A percentile compares a stretch with the other conserved stretches of the same genome.
Conservation (phyloP, 2,888 invertebrate genomes). For the Drosophila paramelanica region DNA sequence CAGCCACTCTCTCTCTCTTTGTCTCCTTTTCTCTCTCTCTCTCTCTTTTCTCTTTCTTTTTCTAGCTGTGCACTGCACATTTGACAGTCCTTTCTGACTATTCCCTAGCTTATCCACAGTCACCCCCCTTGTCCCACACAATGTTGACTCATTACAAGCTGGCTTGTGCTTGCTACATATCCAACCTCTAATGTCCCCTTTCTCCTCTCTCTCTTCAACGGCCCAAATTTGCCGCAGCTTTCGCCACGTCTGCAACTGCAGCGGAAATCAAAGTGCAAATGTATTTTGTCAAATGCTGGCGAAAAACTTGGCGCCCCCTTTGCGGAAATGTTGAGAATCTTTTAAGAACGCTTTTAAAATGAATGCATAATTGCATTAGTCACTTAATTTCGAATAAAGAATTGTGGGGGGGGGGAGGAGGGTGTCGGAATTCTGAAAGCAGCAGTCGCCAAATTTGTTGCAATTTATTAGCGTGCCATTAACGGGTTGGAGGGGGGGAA, state of each 20-base stretch:
- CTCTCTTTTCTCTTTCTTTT: conserved; percentile 13
- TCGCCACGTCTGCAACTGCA: conserved; percentile 22
- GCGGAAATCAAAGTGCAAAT: conserved; percentile 76
- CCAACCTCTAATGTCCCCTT: not conserved
- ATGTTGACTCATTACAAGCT: conserved; percentile 26
- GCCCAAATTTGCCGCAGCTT: conserved; percentile 8
- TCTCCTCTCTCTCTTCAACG: not conserved
- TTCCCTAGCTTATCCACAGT: not conserved
- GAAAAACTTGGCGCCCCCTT: conserved; percentile 52
- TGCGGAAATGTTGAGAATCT: conserved; percentile 63
- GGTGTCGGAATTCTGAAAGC: not conserved
- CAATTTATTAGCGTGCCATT: conserved; percentile 57
- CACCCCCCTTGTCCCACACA: not conserved
- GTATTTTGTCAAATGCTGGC: conserved; percentile 69
- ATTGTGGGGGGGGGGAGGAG: not conserved
- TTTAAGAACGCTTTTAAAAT: conserved; percentile 54
- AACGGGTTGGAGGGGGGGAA: not conserved
- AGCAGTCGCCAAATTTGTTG: conserved; percentile 60
- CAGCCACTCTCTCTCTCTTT: conserved; percentile 24
- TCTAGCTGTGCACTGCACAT: conserved; percentile 44
- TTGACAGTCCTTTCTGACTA: conserved; percentile 35
- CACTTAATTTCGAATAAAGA: conserved; percentile 51
- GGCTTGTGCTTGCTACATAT: conserved; percentile 14
- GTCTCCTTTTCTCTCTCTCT: not conserved
- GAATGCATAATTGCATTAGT: conserved; percentile 78